Evolutionary conservation across 2,888 invertebrate genomes (phyloP).

Genomic region (Xanthorhoe spadicearia): DNA sequence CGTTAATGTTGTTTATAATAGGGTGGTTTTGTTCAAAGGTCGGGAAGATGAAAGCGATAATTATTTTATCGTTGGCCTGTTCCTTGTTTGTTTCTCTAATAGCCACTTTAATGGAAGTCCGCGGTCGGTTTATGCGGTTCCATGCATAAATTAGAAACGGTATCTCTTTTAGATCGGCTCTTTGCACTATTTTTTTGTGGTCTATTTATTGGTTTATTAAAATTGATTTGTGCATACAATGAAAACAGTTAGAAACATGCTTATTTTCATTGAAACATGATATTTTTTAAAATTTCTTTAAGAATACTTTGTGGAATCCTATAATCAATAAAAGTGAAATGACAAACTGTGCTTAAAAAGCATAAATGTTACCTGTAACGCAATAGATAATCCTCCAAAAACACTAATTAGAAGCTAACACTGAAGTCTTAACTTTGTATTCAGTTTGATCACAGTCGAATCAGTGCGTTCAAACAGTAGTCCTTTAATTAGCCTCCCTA

Average conservation of each 20-base stretch:
- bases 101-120: constrained; percentile 79
- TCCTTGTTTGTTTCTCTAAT: constrained; percentile 84
- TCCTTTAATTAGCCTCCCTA: constrained; percentile 43
- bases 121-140: constrained; percentile 64
- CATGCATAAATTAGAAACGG: constrained; percentile 72
- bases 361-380: no score
- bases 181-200: constrained; percentile 41
- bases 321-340: no score
- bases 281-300: no score
- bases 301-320: no score
- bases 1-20: constrained; percentile 55
- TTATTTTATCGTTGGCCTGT: constrained; percentile 80
- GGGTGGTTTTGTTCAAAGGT: constrained; percentile 43
- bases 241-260: not conserved
- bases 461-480: constrained; percentile 3
- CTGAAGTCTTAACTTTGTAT: not conserved
- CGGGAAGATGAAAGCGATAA: constrained; percentile 78
- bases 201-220: not conserved
- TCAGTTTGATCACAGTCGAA: constrained; percentile 20
- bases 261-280: no score
- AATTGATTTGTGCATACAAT: not conserved
- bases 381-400: not conserved
- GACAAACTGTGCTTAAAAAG: no score
- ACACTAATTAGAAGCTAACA: not conserved
- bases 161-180: constrained; percentile 59